A percentile compares a stretch with the other conserved stretches of the same genome.
phyloP scores from a whole-genome alignment of 2,113 vertebrate genomes.

The Scomber colias region DNA sequence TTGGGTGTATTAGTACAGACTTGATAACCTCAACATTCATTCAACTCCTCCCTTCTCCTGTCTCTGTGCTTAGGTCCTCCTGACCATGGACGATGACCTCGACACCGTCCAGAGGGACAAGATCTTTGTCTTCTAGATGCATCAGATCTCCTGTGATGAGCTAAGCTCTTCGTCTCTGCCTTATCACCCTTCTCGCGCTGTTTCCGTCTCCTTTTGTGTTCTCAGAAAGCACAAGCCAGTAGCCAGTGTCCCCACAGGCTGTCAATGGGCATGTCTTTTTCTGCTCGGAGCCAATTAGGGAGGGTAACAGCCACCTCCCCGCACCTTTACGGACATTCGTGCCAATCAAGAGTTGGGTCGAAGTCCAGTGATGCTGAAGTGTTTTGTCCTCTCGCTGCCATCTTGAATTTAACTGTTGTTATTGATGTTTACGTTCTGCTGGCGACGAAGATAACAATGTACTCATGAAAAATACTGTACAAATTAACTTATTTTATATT shows the following conservation, averaged over 20 bases:
- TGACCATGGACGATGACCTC: constrained; percentile 96
- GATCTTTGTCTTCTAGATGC: constrained; percentile 91
- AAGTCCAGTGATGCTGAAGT: constrained; percentile 42
- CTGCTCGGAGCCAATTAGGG: constrained; percentile 42
- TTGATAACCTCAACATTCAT: not conserved
- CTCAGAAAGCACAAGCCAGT: constrained; percentile 63
- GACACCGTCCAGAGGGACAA: constrained; percentile 94
- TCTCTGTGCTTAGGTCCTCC: constrained; percentile 87
- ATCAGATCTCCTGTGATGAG: constrained; percentile 25
- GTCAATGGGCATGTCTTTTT: not conserved
- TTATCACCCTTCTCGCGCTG: constrained; percentile 53
- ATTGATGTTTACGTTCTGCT: constrained; percentile 65
- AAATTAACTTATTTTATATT: constrained; percentile 73
- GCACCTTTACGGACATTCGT: constrained; percentile 66
- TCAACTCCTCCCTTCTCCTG: not conserved
- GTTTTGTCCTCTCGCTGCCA: constrained; percentile 64
- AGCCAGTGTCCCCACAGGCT: constrained; percentile 30
- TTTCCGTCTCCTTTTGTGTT: constrained; percentile 22
- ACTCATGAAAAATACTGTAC: constrained; percentile 20
- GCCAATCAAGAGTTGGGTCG: constrained; percentile 63
- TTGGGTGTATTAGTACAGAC: not conserved
- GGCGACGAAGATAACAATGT: constrained; percentile 39
- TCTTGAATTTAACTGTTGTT: constrained; percentile 58
- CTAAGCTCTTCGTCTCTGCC: constrained; percentile 66
- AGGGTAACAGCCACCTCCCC: constrained; percentile 22